Percentiles rank a stretch among this genome's conserved stretches.
phyloP scores from a whole-genome alignment of 1,140 invertebrate genomes.

The Drosophila ananassae region DNA sequence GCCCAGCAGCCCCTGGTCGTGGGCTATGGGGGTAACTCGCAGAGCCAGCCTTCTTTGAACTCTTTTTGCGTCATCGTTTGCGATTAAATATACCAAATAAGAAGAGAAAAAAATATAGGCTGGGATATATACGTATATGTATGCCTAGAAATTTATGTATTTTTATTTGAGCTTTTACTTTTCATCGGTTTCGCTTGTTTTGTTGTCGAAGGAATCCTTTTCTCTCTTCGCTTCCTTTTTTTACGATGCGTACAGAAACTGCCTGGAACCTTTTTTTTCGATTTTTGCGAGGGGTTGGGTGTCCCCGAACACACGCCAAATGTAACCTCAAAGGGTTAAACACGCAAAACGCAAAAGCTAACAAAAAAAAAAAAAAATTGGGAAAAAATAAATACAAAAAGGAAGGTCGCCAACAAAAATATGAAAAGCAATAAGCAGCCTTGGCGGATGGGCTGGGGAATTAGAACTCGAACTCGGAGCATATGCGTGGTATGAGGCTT shows the following conservation, averaged over 20 bases:
- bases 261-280: constrained; percentile 61
- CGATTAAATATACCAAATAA: constrained; percentile 67
- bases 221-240: constrained; percentile 62
- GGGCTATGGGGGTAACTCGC: constrained; percentile 38
- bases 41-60: constrained; percentile 51
- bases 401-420: constrained; percentile 53
- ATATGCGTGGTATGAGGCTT: constrained; percentile 19
- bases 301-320: constrained; percentile 73
- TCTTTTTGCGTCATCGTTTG: constrained; percentile 77
- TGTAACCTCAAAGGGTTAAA: constrained; percentile 83
- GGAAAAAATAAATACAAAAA: constrained; percentile 59
- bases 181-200: constrained; percentile 66
- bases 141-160: constrained; percentile 51
- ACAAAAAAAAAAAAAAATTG: constrained; percentile 58
- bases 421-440: constrained; percentile 73
- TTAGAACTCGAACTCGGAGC: constrained; percentile 13
- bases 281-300: background rate
- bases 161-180: constrained; percentile 76
- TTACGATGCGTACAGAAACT: constrained; percentile 66
- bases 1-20: constrained; percentile 27
- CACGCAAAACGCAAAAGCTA: constrained; percentile 79
- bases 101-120: constrained; percentile 31
- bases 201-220: constrained; percentile 73
- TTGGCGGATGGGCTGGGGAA: constrained; percentile 27
- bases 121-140: constrained; percentile 5